Evolutionary conservation across 1,140 invertebrate species (phyloP).

Genomic region (Zophobas atratus): DNA sequence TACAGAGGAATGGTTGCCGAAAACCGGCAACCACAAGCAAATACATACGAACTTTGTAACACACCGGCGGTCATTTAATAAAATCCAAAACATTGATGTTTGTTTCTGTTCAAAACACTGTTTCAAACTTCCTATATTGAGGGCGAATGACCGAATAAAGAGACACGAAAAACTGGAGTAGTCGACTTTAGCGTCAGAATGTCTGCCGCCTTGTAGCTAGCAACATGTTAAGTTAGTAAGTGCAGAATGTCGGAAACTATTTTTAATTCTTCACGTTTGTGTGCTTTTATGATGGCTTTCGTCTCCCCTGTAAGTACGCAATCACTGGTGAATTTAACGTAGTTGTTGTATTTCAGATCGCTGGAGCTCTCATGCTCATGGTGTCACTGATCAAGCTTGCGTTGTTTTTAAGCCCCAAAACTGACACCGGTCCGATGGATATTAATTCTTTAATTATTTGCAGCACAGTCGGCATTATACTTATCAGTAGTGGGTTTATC

Average conservation of each 20-base stretch:
- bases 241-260: not conserved
- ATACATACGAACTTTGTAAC: no score
- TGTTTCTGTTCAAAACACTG: no score
- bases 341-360: slow-evolving; percentile 1
- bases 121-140: no score
- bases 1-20: no score
- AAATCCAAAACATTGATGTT: no score
- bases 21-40: no score
- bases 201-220: no score
- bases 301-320: slow-evolving; percentile 5
- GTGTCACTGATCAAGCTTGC: not conserved
- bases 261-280: slow-evolving; percentile 10
- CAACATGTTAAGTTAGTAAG: no score
- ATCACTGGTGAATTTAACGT: not conserved
- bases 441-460: not conserved
- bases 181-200: no score
- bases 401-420: not conserved
- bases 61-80: no score
- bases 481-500: not conserved
- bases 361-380: slow-evolving; percentile 7
- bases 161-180: no score
- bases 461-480: not conserved
- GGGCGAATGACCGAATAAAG: no score
- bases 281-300: slow-evolving; percentile 1
- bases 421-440: not conserved